Conservation (phyloP, 2,797 vertebrate species). For the Falco peregrinus region DNA sequence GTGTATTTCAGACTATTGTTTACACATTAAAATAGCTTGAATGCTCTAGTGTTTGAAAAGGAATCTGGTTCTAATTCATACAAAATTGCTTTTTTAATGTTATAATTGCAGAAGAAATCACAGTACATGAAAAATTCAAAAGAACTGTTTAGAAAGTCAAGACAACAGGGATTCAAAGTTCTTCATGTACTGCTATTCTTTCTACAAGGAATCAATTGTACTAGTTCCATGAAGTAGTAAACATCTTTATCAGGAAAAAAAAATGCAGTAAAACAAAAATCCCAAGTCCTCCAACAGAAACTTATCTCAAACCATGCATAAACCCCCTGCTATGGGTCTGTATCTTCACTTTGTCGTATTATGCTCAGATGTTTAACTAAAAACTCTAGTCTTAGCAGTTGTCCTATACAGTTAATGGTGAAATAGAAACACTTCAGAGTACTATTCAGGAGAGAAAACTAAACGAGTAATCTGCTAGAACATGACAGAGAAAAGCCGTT, state of each 20-base stretch:
- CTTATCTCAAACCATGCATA: neutral
- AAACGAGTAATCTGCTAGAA: neutral
- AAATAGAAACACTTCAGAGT: neutral
- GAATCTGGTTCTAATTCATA: neutral
- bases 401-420: neutral
- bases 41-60: neutral
- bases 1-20: neutral
- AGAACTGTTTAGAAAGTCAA: neutral
- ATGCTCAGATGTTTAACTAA: neutral
- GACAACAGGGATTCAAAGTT: neutral
- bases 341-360: neutral
- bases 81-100: neutral
- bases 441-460: neutral
- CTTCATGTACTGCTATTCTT: neutral
- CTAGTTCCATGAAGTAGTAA: neutral
- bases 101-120: slow-evolving; percentile 24
- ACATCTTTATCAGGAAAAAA: neutral
- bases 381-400: neutral
- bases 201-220: neutral
- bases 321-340: fast-evolving
- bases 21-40: neutral
- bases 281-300: neutral
- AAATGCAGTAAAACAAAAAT: neutral
- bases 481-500: neutral
- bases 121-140: slow-evolving; percentile 2